These are phyloP conservation scores for Synanthedon vespiformis DNA, from an alignment of 2,888 invertebrate genomes.

Conservation along the genomic window DNA sequence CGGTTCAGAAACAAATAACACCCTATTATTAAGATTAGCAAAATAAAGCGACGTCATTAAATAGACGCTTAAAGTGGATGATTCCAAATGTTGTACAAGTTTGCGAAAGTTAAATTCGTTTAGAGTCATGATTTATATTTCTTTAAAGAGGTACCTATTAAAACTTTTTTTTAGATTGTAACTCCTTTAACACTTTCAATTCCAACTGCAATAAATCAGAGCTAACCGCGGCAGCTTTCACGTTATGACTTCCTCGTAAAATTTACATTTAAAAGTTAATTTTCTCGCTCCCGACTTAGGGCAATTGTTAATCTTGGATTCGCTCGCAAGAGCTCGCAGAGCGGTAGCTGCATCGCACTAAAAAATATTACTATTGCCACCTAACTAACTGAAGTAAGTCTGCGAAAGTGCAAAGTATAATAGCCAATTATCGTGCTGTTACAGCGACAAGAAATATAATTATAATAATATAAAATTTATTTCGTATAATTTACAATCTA, in stretches of 20 bases:
- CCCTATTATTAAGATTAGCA: constrained; percentile 13
- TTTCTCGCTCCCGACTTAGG: constrained; percentile 54
- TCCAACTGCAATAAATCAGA: constrained; percentile 65
- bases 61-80: constrained; percentile 46
- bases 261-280: constrained; percentile 70
- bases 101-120: constrained; percentile 49
- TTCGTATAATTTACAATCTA: no score
- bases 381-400: background rate
- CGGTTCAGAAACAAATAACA: background rate
- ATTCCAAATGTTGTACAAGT: constrained; percentile 53
- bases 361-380: constrained; percentile 24
- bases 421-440: no score
- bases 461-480: no score
- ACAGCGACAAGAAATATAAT: background rate
- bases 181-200: constrained; percentile 69
- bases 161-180: constrained; percentile 68
- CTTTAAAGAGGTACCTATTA: constrained; percentile 68
- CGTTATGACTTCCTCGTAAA: constrained; percentile 69
- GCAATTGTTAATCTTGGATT: constrained; percentile 64
- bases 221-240: constrained; percentile 65
- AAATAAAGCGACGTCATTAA: constrained; percentile 52
- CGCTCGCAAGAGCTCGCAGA: constrained; percentile 18
- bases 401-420: no score
- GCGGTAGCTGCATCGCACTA: constrained; percentile 13
- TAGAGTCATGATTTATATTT: constrained; percentile 63